Base-by-base conservation (phyloP, 2,888 invertebrate species). In the Lasioglossum leucozonium region DNA sequence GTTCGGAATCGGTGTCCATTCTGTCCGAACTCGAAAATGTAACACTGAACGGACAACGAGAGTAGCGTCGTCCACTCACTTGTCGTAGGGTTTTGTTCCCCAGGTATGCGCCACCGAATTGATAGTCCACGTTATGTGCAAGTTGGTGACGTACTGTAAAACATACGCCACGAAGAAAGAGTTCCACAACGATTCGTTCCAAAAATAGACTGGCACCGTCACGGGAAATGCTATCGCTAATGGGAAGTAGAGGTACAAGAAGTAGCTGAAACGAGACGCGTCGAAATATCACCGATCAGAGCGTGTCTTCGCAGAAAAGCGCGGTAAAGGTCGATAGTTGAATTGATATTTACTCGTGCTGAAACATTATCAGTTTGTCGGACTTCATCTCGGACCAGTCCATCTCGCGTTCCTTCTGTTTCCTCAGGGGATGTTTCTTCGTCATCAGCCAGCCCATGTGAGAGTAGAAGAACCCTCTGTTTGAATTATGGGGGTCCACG, bases 361-460 rank as follows among this genome's bases (percentile, higher is more conserved):
- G 98, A 84, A 97, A 96, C 96, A 96, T 96, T 37, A 98, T 96
- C 87, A 98, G 95, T 88, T 96, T 96, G 92, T 98, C 98, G 0
- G 96, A 96, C 89, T 96, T 95, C 82, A 98, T 94, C 92, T 98
- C 98, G n/a, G 96, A 96, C 95, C 98, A 95, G 92, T 98, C 97
- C 51, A 98, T 96, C 42, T 95, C 96, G 81, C 96, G 97, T 88
- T 97, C 96, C 82, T 96, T 95, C 44, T 96, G 96, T 51, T 98
- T 11, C 4, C 79, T 97, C 85, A 97, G 96, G 0, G 98, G 98
- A 93, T 98, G 98, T 93, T 98, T 98, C 88, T 96, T 96, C 84
- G 95, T 95, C 96, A 98, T 96, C 34, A 98, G 95, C 98, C 98
- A 99, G 10, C 98, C 98, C 77, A 98, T 96, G 94, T 98, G 98